Evolutionary conservation across 2,888 invertebrate genomes (phyloP).

Genomic region (Acrocera orbiculus): DNA sequence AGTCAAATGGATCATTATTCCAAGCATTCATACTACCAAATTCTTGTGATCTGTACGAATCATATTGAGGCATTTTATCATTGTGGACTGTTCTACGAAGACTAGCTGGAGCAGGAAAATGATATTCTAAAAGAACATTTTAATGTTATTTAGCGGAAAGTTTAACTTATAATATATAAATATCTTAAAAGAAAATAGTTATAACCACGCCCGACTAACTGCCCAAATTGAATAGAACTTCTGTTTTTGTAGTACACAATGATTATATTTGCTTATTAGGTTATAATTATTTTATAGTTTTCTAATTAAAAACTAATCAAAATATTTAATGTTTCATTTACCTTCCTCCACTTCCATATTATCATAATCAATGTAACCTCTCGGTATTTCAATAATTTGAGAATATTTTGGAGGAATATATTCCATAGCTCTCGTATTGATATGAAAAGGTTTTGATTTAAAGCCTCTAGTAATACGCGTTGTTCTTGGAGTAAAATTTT

Average conservation of each 20-base stretch:
- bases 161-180: no score
- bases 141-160: no score
- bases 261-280: no score
- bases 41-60: constrained; percentile 6
- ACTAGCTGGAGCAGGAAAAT: constrained; percentile 16
- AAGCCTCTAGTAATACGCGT: not conserved
- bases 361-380: constrained; percentile 28
- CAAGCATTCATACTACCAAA: constrained; percentile 3
- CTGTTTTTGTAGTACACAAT: no score
- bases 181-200: no score
- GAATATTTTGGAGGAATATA: constrained; percentile 5
- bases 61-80: constrained; percentile 15
- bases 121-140: no score
- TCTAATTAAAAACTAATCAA: not conserved
- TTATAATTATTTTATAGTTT: no score
- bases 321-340: constrained; percentile 6
- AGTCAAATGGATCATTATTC: constrained; percentile 24
- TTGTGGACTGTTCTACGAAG: constrained; percentile 23
- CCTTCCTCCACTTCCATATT: constrained; percentile 30
- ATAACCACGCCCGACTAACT: no score
- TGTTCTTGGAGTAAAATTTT: not conserved
- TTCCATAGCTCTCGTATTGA: not conserved
- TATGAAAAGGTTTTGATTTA: constrained; percentile 6
- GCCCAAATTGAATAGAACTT: no score
- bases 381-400: constrained; percentile 19